phyloP scores from a whole-genome alignment of 1,140 invertebrate genomes.

The Drosophila albomicans region DNA sequence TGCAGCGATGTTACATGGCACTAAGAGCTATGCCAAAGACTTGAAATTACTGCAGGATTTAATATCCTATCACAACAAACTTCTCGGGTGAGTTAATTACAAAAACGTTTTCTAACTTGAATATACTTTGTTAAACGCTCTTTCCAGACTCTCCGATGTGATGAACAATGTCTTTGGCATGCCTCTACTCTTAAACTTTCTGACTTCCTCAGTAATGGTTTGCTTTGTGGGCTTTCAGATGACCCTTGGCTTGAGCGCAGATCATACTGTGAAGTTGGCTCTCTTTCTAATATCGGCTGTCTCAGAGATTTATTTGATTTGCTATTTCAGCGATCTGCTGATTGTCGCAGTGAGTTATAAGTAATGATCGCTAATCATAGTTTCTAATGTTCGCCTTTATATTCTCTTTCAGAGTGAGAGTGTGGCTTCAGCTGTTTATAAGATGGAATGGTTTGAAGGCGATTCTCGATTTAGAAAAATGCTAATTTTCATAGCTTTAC shows the following conservation, averaged over 20 bases:
- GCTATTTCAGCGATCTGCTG: conserved; percentile 52
- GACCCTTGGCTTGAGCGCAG: conserved; percentile 42
- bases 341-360: conserved; percentile 44
- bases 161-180: conserved; percentile 58
- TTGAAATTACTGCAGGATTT: conserved; percentile 32
- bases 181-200: conserved; percentile 55
- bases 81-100: conserved; percentile 37
- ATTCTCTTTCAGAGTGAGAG: conserved; percentile 32
- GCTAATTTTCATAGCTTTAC: conserved; percentile 39
- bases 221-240: conserved; percentile 63
- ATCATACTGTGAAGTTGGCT: conserved; percentile 41
- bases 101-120: background rate
- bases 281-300: conserved; percentile 44
- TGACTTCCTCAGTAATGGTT: conserved; percentile 51
- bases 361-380: background rate
- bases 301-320: conserved; percentile 55
- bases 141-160: conserved; percentile 42
- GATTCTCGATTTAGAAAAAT: conserved; percentile 52
- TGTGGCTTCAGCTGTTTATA: conserved; percentile 46
- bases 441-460: conserved; percentile 35
- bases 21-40: conserved; percentile 23
- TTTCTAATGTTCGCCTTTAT: background rate
- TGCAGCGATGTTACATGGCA: background rate
- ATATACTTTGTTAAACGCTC: no score
- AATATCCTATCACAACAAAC: conserved; percentile 53